These are phyloP conservation scores for Ophioninae sp. DNA, from an alignment of 2,888 invertebrate species.

Conservation along the genomic window DNA sequence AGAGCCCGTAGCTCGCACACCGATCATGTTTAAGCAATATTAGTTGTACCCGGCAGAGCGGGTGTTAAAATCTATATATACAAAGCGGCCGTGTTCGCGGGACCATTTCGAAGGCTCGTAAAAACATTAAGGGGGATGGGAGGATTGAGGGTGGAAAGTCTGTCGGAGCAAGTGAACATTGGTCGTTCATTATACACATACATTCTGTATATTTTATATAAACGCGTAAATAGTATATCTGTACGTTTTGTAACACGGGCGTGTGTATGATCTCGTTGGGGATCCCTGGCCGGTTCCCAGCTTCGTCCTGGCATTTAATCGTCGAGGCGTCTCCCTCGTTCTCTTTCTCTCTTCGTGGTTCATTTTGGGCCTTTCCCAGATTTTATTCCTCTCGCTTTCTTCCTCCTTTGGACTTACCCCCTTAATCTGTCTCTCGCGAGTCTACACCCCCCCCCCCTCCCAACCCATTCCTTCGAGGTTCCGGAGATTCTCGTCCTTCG, in stretches of 20 bases:
- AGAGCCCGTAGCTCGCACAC: slow-evolving; percentile 14
- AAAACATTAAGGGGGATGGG: slow-evolving; percentile 42
- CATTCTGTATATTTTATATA: slow-evolving; percentile 32
- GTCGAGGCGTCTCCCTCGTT: not conserved
- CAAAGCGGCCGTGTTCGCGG: slow-evolving; percentile 28
- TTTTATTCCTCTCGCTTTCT: slow-evolving; percentile 16
- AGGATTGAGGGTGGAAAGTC: slow-evolving; percentile 28
- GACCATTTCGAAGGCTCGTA: slow-evolving; percentile 49
- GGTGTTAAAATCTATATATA: slow-evolving; percentile 35
- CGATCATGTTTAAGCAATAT: slow-evolving; percentile 49
- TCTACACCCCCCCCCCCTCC: not conserved
- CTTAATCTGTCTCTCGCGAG: slow-evolving; percentile 12
- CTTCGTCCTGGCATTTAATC: slow-evolving; percentile 52
- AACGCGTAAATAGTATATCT: slow-evolving; percentile 1
- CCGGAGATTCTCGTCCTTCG: no score
- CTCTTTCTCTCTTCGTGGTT: not conserved
- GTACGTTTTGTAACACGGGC: not conserved
- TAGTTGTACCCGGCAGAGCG: slow-evolving; percentile 51
- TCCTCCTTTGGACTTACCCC: slow-evolving; percentile 27
- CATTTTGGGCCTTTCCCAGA: not conserved
- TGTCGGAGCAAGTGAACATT: slow-evolving; percentile 42
- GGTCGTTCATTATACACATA: slow-evolving; percentile 28
- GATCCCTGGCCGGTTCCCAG: slow-evolving; percentile 60
- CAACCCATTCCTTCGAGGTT: slow-evolving; percentile 28
- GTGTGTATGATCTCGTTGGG: not conserved